Conservation (phyloP, 2,888 invertebrate species). For the Epistrophella euchroma region DNA sequence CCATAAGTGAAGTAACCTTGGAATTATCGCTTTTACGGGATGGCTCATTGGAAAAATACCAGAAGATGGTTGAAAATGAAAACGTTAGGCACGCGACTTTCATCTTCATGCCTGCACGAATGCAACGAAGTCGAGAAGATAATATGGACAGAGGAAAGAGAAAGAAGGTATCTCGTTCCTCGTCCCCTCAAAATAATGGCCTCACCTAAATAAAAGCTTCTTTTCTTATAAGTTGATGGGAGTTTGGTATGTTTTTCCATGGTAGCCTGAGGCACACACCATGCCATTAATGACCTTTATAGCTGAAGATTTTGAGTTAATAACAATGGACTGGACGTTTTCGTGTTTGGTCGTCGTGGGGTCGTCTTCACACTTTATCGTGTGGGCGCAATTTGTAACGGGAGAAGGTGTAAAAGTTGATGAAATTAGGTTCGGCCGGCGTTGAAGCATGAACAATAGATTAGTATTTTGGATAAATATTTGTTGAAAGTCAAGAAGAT, state of each 20-base stretch:
- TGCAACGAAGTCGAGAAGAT: conserved; percentile 10
- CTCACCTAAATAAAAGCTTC: conserved; percentile 38
- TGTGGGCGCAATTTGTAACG: conserved; percentile 56
- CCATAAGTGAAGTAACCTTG: conserved; percentile 36
- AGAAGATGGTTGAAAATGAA: conserved; percentile 47
- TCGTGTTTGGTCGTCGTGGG: neutral
- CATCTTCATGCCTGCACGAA: conserved; percentile 20
- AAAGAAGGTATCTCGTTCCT: neutral
- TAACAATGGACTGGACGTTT: conserved; percentile 21
- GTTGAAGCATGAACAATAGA: conserved; percentile 17
- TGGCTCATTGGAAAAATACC: neutral
- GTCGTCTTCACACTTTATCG: conserved; percentile 24
- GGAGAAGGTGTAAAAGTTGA: conserved; percentile 32
- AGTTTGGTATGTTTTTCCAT: conserved; percentile 25
- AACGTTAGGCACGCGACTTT: conserved; percentile 66
- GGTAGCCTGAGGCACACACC: conserved; percentile 41
- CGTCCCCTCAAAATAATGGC: conserved; percentile 27
- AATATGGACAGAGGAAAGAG: neutral
- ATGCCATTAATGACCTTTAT: conserved; percentile 66
- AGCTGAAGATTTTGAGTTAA: conserved; percentile 51
- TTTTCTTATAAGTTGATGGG: conserved; percentile 23
- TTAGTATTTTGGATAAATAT: conserved; percentile 33
- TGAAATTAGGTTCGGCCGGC: conserved; percentile 3
- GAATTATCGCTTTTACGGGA: conserved; percentile 38
- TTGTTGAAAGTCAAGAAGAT: conserved; percentile 34